phyloP scores from a whole-genome alignment of 2,888 invertebrate genomes.

The Synanthedon tipuliformis region DNA sequence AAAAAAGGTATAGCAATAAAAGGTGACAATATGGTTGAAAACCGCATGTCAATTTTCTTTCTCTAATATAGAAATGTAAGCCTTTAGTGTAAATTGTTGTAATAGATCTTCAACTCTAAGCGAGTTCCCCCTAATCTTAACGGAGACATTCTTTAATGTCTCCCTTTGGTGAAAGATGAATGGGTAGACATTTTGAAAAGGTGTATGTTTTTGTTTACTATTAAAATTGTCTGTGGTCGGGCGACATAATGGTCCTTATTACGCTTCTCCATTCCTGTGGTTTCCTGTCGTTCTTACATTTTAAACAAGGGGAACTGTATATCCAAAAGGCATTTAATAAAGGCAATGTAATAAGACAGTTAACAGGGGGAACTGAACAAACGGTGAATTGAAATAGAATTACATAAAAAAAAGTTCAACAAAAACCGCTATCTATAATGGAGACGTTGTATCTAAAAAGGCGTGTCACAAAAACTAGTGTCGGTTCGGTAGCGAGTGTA shows the following conservation, averaged over 20 bases:
- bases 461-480: slow-evolving; percentile 63
- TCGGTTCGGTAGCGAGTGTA: slow-evolving; percentile 64
- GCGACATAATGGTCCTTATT: slow-evolving; percentile 52
- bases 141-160: slow-evolving; percentile 67
- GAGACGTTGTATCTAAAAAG: slow-evolving; percentile 58
- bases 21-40: slow-evolving; percentile 17
- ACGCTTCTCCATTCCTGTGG: slow-evolving; percentile 41
- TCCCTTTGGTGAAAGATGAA: slow-evolving; percentile 63
- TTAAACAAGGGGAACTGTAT: slow-evolving; percentile 3
- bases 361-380: slow-evolving; percentile 23
- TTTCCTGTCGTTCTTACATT: slow-evolving; percentile 41
- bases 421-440: slow-evolving; percentile 53
- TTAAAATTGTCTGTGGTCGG: slow-evolving; percentile 58
- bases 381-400: slow-evolving; percentile 19
- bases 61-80: slow-evolving; percentile 13
- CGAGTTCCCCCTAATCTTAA: slow-evolving; percentile 53
- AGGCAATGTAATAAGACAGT: neutral
- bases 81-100: slow-evolving; percentile 20
- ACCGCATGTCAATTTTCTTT: slow-evolving; percentile 11
- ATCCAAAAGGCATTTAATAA: slow-evolving; percentile 1
- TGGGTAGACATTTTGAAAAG: slow-evolving; percentile 64
- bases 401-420: slow-evolving; percentile 27
- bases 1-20: slow-evolving; percentile 24
- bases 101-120: slow-evolving; percentile 47
- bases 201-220: slow-evolving; percentile 57